Base-by-base conservation (phyloP, 2,113 vertebrate genomes). In the Oplegnathus fasciatus region DNA sequence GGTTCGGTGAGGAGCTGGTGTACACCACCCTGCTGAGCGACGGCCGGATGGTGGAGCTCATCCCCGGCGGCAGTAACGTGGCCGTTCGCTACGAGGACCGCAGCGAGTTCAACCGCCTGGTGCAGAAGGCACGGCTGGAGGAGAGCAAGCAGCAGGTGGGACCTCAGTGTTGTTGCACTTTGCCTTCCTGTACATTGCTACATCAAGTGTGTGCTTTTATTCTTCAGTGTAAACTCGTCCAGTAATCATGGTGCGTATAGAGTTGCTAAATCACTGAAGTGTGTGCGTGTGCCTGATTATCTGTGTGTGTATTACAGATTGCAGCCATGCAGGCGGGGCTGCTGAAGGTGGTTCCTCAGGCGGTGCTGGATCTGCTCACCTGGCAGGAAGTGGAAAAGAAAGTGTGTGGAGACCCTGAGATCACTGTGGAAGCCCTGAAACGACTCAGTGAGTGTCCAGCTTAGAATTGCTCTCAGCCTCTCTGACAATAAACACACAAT, bases 321-420 rank as follows among this genome's bases (percentile, higher is more conserved):
- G 95, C 96, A 70, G 97, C 98, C 58, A 97, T 99, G 94, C 97
- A 98, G 93, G 96, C 96, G 5, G 98, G 98, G 55, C 95, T 99
- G 86, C 93, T 99, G 84, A 99, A 99, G 93, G 98, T 99, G 73
- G 97, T 99, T 18, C 98, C 98, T 4, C 98, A 99, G 94, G 98
- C 98, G 10, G 98, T 99, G 80, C 94, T 99, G 83, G 98, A 99
- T 91, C 95, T 99, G 69, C 96, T 99, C 58, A 99, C 98, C 6
- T 99, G 98, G 98, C 98, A 99, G 86, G 98, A 99, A 72, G 94
- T 98, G 83, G 98, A 99, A 87, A 99, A 99, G 95, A 99, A 97
- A 89, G 97, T 99, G 86, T 99, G 98, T 57, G 98, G 98, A 78
- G 98, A 99, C 89, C 98, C 98, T 0, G 98, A 99, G 93, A 98